Evolutionary conservation across 2,888 invertebrate species (phyloP), one percentile per base, ranked within the genome.

Genomic region (Drosophila mayaguana): DNA sequence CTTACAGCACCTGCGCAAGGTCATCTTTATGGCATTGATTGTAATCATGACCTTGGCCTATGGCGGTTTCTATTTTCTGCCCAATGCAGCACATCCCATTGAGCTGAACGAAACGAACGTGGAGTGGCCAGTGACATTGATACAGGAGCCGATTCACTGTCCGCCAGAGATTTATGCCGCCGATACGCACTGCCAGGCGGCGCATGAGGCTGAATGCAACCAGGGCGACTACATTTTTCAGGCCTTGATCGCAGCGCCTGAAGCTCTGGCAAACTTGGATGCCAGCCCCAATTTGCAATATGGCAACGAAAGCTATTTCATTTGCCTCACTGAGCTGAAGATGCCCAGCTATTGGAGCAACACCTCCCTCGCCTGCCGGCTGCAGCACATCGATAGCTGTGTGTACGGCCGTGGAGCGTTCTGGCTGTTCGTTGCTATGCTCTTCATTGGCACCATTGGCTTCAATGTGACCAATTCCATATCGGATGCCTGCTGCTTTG

Each of bases 401-500:
- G 91, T 96, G 20, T 96, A 96, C 81, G 92, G 92, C 68, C 95
- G 95, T 0, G 83, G 93, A 0, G 94, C 94, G 0, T 97, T 97
- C 91, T 97, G 96, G 96, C 93, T 94, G 3, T 97, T 96, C 80
- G 95, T 97, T 0, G 76, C 95, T 1, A 91, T 96, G 25, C 95
- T 96, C 94, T 95, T 96, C 48, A 75, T 96, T 2, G 97, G 97
- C 34, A 96, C 95, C 3, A 96, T 97, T 66, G 96, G 96, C 4
- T 97, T 96, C 89, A 97, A 97, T 91, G 97, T 98, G 0, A 95
- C 96, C 38, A 96, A 97, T 87, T 97, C 96, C 53, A 96, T 98
- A 43, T 96, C 97, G 43, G 98, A 98, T 92, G 97, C 98, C 1
- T 96, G 98, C 36, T 97, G 97, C 91, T 98, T 98, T 89, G 97